These are phyloP conservation scores for Podarcis raffonei DNA, from an alignment of 2,113 vertebrate species.

Conservation along the genomic window DNA sequence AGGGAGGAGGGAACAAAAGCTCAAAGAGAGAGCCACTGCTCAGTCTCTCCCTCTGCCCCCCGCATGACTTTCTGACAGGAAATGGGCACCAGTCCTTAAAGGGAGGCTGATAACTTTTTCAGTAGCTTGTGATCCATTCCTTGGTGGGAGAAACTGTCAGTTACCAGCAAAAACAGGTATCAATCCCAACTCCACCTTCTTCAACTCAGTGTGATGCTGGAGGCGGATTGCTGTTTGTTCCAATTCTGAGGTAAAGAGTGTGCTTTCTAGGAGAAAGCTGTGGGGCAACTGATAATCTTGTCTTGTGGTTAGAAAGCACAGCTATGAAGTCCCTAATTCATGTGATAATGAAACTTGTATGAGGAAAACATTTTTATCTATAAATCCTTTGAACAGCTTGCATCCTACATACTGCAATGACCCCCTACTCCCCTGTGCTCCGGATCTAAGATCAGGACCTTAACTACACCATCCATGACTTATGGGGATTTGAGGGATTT, in stretches of 20 bases:
- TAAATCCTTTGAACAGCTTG: neutral
- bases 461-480: neutral
- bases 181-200: neutral
- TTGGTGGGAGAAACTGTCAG: neutral
- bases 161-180: neutral
- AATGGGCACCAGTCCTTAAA: neutral
- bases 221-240: neutral
- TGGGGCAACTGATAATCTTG: no score
- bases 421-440: no score
- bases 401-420: neutral
- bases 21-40: fast-evolving
- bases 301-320: no score
- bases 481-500: neutral
- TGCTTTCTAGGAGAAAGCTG: no score
- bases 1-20: fast-evolving
- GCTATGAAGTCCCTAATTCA: neutral
- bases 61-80: neutral
- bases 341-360: no score
- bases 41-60: no score
- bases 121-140: neutral
- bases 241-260: no score
- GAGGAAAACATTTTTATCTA: neutral
- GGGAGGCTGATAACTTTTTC: neutral
- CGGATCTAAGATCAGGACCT: neutral
- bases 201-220: neutral